These are phyloP conservation scores for Paralichthys olivaceus DNA, from an alignment of 2,113 vertebrate genomes.

Conservation along the genomic window DNA sequence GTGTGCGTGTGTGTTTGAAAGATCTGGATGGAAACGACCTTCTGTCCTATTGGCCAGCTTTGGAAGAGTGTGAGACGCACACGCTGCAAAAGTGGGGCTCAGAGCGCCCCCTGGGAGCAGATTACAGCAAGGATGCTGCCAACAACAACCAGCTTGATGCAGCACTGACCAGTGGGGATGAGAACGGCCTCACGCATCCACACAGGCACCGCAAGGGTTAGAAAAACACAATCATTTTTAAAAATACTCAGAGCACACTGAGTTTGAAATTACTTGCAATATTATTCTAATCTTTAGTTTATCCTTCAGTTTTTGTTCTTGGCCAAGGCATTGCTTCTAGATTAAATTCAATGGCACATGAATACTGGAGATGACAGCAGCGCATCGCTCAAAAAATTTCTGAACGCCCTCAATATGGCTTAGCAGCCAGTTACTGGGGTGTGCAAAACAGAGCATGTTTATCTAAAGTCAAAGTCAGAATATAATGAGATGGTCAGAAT, in stretches of 20 bases:
- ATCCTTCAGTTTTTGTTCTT: background rate
- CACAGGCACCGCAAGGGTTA: constrained; percentile 95
- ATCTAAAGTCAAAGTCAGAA: background rate
- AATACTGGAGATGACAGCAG: too few species aligned
- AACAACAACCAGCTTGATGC: constrained; percentile 94
- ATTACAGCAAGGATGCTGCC: constrained; percentile 92
- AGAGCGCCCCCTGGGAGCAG: constrained; percentile 92
- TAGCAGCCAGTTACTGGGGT: too few species aligned
- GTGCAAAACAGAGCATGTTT: too few species aligned
- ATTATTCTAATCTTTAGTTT: background rate
- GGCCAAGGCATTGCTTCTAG: background rate
- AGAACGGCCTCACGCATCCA: constrained; percentile 89
- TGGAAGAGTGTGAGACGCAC: constrained; percentile 91
- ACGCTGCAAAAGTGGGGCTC: constrained; percentile 98
- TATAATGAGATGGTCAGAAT: background rate
- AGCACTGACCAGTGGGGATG: constrained; percentile 94
- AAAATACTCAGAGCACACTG: background rate
- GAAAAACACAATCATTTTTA: background rate
- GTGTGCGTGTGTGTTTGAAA: constrained; percentile 66
- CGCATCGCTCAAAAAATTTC: too few species aligned
- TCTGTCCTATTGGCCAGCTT: constrained; percentile 95
- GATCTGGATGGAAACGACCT: constrained; percentile 97
- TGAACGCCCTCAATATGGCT: too few species aligned
- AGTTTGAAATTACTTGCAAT: background rate
- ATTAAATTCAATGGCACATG: too few species aligned